Evolutionary conservation across 64 coral and sea anemone genomes (phyloP).

Genomic region (Catalaphyllia jardinei): DNA sequence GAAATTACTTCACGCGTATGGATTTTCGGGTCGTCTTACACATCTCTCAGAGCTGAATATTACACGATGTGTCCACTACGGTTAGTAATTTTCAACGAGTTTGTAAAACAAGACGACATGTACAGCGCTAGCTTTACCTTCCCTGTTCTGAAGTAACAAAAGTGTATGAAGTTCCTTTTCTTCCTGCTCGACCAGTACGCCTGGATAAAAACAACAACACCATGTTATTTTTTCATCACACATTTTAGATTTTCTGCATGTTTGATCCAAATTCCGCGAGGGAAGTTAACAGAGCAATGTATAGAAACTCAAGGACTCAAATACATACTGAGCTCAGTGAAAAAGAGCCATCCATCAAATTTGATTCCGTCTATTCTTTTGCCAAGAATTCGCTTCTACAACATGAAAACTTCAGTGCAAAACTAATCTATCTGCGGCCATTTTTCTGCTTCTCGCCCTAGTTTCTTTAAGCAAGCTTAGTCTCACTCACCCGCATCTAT

Average conservation of each 20-base stretch:
- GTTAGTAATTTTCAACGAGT: too few species aligned
- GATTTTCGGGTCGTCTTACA: too few species aligned
- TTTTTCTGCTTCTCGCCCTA: too few species aligned
- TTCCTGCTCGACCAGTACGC: conserved; percentile 95
- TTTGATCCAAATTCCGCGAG: background rate
- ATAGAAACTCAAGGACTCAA: background rate
- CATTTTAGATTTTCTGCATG: background rate
- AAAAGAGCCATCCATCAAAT: too few species aligned
- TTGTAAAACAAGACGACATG: background rate
- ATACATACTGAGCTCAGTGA: background rate
- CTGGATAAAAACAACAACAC: conserved; percentile 48
- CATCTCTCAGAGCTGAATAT: too few species aligned
- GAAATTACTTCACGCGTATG: too few species aligned
- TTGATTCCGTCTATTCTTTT: background rate
- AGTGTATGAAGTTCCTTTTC: conserved; percentile 91
- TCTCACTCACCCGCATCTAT: conserved; percentile 84
- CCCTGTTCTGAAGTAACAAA: conserved; percentile 94
- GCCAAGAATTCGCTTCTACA: background rate
- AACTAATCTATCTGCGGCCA: background rate
- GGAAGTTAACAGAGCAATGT: background rate
- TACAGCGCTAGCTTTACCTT: conserved; percentile 63
- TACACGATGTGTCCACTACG: too few species aligned
- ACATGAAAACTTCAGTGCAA: too few species aligned
- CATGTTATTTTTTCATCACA: background rate
- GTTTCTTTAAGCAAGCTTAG: too few species aligned